Conservation (phyloP, 2,888 invertebrate genomes). For the Steinernema scapterisci region DNA sequence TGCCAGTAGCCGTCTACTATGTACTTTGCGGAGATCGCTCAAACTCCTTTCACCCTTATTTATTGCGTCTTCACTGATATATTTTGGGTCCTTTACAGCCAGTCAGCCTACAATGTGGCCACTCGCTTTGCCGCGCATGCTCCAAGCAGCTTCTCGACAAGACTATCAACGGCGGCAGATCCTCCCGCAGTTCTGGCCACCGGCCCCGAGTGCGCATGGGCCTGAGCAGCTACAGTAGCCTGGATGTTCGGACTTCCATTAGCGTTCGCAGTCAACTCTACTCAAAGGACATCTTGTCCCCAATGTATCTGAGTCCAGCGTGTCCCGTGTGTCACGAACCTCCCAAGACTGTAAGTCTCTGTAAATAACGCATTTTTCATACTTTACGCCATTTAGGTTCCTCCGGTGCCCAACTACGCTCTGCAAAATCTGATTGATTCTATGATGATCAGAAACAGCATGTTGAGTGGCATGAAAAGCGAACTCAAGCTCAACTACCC, state of each 20-base stretch:
- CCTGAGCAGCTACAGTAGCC: conserved; percentile 6
- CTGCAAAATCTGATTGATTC: neutral
- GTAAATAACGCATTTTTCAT: no score
- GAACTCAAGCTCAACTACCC: neutral
- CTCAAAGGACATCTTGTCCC: neutral
- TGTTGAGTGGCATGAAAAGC: neutral
- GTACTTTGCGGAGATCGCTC: no score
- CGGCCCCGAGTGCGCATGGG: conserved; percentile 23
- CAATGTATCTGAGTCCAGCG: neutral
- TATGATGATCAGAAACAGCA: neutral
- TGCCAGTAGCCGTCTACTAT: no score
- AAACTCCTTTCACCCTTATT: no score
- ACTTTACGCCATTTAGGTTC: neutral
- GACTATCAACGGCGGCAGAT: neutral
- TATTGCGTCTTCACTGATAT: no score
- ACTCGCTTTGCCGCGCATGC: conserved; percentile 10
- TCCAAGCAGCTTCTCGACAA: neutral
- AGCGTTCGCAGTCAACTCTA: neutral
- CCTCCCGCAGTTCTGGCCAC: neutral
- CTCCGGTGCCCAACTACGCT: conserved; percentile 7
- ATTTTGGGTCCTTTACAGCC: conserved; percentile 1
- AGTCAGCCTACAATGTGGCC: conserved; percentile 17
- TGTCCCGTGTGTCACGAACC: conserved; percentile 18
- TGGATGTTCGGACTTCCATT: conserved; percentile 6
- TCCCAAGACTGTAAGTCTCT: neutral